Evolutionary conservation across 2,797 vertebrate species (phyloP).

Genomic region (Erpetoichthys calabaricus): DNA sequence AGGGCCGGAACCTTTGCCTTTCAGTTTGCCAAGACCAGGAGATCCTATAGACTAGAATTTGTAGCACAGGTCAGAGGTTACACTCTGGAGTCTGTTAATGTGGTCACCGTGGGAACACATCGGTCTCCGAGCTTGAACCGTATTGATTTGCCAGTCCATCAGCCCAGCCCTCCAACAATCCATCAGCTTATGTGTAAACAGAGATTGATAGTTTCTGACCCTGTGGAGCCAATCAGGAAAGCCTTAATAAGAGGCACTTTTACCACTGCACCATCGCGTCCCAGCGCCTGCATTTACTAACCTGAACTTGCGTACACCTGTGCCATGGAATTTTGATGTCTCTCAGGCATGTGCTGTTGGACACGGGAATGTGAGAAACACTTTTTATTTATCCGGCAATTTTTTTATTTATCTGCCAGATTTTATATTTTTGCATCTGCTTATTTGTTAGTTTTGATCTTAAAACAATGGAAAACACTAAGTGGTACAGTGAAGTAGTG

Average conservation of each 20-base stretch:
- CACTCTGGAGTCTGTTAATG: constrained; percentile 66
- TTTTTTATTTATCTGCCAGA: too few relatives aligned
- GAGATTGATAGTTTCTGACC: constrained; percentile 39
- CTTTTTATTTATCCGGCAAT: background rate
- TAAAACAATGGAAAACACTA: background rate
- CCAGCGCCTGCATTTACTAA: constrained; percentile 17
- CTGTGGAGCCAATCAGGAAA: constrained; percentile 29
- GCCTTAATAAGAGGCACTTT: constrained; percentile 23
- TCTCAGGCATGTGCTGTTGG: constrained; percentile 7
- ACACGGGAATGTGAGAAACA: background rate
- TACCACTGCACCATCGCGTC: constrained; percentile 19
- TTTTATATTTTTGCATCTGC: background rate
- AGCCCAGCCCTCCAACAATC: constrained; percentile 42
- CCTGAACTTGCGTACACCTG: constrained; percentile 19
- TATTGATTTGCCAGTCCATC: constrained; percentile 62
- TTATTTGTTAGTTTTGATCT: background rate
- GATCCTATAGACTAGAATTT: constrained; percentile 47
- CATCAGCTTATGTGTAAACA: constrained; percentile 38
- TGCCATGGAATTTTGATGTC: constrained; percentile 13
- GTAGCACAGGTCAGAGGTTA: constrained; percentile 65
- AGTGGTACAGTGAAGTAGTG: background rate
- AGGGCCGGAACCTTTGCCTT: constrained; percentile 29
- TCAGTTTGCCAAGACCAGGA: constrained; percentile 25
- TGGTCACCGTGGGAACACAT: constrained; percentile 67
- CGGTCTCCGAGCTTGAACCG: constrained; percentile 64